Percentiles rank a stretch among this genome's conserved stretches.
Evolutionary conservation across 2,113 vertebrate genomes (phyloP).

Genomic region (Ondatra zibethicus): DNA sequence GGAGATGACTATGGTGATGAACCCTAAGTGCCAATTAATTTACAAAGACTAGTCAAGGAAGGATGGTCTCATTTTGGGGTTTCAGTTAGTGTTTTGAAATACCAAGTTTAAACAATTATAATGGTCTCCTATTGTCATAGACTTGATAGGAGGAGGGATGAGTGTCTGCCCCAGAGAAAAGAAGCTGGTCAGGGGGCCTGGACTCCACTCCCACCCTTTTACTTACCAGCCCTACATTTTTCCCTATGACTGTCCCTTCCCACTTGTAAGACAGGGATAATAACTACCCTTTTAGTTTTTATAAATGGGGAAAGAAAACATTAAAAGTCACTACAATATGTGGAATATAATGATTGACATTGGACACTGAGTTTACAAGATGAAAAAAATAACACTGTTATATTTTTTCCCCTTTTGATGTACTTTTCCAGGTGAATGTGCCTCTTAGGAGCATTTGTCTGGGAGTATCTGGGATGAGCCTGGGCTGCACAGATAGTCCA

Average conservation of each 20-base stretch:
- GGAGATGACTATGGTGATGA: background rate
- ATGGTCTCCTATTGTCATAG: background rate
- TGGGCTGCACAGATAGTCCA: conserved; percentile 9
- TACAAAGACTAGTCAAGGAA: background rate
- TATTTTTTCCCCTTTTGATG: conserved; percentile 55
- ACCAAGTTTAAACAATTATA: background rate
- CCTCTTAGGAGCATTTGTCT: conserved; percentile 63
- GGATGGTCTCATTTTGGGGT: background rate
- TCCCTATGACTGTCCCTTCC: background rate
- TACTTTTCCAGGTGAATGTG: conserved; percentile 77
- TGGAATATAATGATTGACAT: conserved; percentile 25
- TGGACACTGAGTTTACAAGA: conserved; percentile 61
- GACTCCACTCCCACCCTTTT: background rate
- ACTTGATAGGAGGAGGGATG: background rate
- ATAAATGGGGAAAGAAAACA: background rate
- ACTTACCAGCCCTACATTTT: background rate
- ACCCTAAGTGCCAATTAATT: background rate
- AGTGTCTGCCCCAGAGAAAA: background rate
- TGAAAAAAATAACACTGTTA: conserved; percentile 59
- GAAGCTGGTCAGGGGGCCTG: background rate
- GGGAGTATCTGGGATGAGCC: conserved; percentile 29
- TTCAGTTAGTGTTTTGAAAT: background rate
- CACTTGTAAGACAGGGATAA: background rate
- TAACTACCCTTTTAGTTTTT: background rate
- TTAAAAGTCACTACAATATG: background rate